Evolutionary conservation across 2,888 invertebrate genomes (phyloP).

Genomic region (Synanthedon formicaeformis): DNA sequence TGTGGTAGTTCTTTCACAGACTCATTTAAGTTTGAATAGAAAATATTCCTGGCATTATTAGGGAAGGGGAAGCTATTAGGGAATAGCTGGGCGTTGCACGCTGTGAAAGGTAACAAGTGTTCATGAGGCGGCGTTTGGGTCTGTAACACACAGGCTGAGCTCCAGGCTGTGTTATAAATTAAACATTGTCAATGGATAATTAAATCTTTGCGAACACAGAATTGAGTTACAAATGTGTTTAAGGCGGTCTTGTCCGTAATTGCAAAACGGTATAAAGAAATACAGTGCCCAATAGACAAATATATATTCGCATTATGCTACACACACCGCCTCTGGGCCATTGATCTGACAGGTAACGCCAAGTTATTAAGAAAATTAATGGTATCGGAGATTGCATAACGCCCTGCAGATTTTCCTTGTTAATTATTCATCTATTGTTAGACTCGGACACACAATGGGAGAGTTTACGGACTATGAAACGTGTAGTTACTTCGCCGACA

Average conservation of each 20-base stretch:
- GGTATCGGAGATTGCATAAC: neutral
- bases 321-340: slow-evolving; percentile 10
- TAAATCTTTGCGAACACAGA: too few species aligned
- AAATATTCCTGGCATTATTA: too few species aligned
- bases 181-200: too few species aligned
- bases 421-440: slow-evolving; percentile 29
- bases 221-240: neutral
- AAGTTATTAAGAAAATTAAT: slow-evolving; percentile 21
- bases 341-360: slow-evolving; percentile 13
- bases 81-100: too few species aligned
- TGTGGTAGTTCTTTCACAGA: too few species aligned
- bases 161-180: too few species aligned
- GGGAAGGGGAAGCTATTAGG: too few species aligned
- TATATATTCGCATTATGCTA: slow-evolving; percentile 4
- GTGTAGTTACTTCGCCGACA: slow-evolving; percentile 11
- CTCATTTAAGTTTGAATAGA: too few species aligned
- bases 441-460: slow-evolving; percentile 5
- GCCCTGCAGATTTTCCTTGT: slow-evolving; percentile 17
- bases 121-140: too few species aligned
- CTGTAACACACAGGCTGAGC: too few species aligned
- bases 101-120: too few species aligned
- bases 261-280: slow-evolving; percentile 11
- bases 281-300: neutral
- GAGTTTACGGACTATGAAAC: slow-evolving; percentile 8
- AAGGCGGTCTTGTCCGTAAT: slow-evolving; percentile 5